Evolutionary conservation across 2,888 invertebrate species (phyloP).

Genomic region (Tachystola acroxantha): DNA sequence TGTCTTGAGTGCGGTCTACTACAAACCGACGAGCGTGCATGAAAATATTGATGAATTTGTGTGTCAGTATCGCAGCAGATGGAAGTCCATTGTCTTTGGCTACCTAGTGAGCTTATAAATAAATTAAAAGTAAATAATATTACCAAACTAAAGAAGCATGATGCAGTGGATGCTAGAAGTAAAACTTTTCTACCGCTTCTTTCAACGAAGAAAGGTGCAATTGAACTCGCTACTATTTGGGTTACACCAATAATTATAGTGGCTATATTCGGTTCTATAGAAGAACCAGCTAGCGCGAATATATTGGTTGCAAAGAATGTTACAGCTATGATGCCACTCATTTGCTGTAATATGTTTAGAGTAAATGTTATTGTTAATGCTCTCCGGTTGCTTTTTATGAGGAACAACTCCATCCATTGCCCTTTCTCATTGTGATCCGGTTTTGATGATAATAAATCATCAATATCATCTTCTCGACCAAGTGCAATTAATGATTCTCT

Average conservation of each 20-base stretch:
- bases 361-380: slow-evolving; percentile 33
- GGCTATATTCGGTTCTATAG: slow-evolving; percentile 32
- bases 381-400: slow-evolving; percentile 28
- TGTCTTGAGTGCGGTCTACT: too few relatives aligned
- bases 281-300: slow-evolving; percentile 37
- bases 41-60: too few relatives aligned
- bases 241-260: slow-evolving; percentile 39
- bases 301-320: slow-evolving; percentile 36
- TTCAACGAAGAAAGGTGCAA: slow-evolving; percentile 41
- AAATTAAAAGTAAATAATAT: too few relatives aligned
- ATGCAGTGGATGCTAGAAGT: slow-evolving; percentile 33
- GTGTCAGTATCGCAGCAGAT: too few relatives aligned
- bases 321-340: slow-evolving; percentile 36
- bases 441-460: slow-evolving; percentile 24
- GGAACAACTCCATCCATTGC: slow-evolving; percentile 33
- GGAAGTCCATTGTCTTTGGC: too few relatives aligned
- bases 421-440: slow-evolving; percentile 13
- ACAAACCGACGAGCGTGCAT: too few relatives aligned
- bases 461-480: slow-evolving; percentile 35
- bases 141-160: slow-evolving; percentile 39
- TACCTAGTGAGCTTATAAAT: too few relatives aligned
- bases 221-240: slow-evolving; percentile 28
- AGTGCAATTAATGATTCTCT: slow-evolving; percentile 25
- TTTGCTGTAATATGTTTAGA: slow-evolving; percentile 32
- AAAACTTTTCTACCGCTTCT: slow-evolving; percentile 35